A percentile compares a stretch with the other conserved stretches of the same genome.
These are phyloP conservation scores for Odontamblyopus lacepedii DNA, from an alignment of 2,797 vertebrate species.

Conservation along the genomic window DNA sequence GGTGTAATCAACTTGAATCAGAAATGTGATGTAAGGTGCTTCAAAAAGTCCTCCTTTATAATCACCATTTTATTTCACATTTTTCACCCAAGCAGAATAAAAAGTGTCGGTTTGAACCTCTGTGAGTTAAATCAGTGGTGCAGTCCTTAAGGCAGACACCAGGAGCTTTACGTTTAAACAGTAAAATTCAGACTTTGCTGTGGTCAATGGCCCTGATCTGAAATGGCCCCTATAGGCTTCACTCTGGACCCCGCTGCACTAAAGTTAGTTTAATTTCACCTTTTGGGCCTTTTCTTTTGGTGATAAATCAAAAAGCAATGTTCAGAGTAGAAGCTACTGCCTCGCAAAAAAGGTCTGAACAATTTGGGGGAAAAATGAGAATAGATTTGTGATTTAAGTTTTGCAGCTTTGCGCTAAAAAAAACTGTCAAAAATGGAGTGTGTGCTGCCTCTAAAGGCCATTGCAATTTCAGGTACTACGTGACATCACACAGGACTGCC, in stretches of 20 bases:
- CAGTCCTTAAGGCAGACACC: not conserved
- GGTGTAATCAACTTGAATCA: not conserved
- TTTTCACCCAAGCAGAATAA: no score
- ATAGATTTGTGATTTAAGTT: no score
- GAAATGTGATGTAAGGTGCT: not conserved
- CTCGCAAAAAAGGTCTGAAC: no score
- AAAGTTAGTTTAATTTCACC: not conserved
- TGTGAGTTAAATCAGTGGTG: not conserved
- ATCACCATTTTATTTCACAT: not conserved
- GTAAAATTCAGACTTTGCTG: not conserved
- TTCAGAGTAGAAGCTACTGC: not conserved
- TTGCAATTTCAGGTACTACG: no score
- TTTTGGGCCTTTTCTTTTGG: not conserved
- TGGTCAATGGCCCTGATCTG: not conserved
- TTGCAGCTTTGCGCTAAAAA: no score
- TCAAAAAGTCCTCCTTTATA: not conserved
- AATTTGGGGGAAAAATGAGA: no score
- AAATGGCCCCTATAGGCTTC: not conserved
- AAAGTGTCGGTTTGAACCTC: no score
- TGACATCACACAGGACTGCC: no score
- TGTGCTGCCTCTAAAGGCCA: no score
- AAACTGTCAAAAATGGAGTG: no score
- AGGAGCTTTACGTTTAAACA: not conserved
- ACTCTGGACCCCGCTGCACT: not conserved
- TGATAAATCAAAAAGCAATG: not conserved